Evolutionary conservation across 2,888 invertebrate species (phyloP), one percentile per base, ranked within the genome.

Genomic region (Cataglyphis livida): DNA sequence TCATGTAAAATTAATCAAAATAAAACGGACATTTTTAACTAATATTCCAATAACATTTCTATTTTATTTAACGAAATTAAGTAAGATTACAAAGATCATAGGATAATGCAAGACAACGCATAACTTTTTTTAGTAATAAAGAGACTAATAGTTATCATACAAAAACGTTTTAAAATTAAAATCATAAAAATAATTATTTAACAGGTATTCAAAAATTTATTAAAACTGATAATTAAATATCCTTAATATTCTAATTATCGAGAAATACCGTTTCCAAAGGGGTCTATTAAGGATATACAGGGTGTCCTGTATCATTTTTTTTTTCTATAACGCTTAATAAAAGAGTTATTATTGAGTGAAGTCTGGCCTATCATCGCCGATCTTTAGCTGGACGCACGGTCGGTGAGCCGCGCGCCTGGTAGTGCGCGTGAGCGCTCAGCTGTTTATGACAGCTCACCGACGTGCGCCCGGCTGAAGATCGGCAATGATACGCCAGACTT

Each of bases 41-140:
- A 64, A 15, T 62, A 65, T 54, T 54, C 51, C n/a, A 64, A 18
- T 38, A 64, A 15, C 35, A 76, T 54, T 54, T 65, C n/a, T 10
- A 9, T 76, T 76, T n/a, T 65, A 75, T 64, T 75, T 75, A 65
- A 65, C 25, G 38, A 75, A 25, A 64, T 25, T 6, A 75, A 75
- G n/a, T 15, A 4, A 54, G n/a, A 7, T 51, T 64, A 75, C 65
- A 38, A 35, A 75, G 12, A 75, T 7, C 3, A 18, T 12, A 15
- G 7, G 10, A 51, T 35, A 65, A 75, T 0, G 51, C 21, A 51
- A 64, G 7, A 65, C 35, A 51, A 51, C 9, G 3, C 62, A 25
- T 51, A 38, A 66, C 4, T 44, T 76, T 76, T 54, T 65, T 65
- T 18, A 25, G 18, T 38, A 54, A 66, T 54, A 15, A 66, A 25